Evolutionary conservation across 2,888 invertebrate genomes (phyloP).

Genomic region (Chydorus sphaericus): DNA sequence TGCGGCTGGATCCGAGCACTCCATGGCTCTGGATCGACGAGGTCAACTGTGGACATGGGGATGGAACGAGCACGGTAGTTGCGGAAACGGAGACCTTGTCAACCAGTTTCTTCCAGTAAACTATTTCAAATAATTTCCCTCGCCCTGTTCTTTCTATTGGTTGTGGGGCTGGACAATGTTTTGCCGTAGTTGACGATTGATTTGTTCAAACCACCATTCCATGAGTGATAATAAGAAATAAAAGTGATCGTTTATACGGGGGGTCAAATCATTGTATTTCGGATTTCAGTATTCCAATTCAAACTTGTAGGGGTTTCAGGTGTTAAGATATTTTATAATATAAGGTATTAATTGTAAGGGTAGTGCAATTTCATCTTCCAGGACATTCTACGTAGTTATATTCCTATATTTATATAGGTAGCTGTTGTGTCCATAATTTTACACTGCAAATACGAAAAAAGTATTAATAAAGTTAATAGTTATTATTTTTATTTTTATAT

Average conservation of each 20-base stretch:
- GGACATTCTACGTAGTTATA: background rate
- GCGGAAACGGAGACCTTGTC: constrained; percentile 45
- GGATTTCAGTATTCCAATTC: background rate
- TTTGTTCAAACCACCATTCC: too few species aligned
- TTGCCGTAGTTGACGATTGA: constrained; percentile 32
- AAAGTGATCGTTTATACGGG: background rate
- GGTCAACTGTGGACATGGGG: constrained; percentile 63
- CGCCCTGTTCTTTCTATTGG: constrained; percentile 26
- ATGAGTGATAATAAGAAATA: too few species aligned
- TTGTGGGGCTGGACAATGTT: constrained; percentile 38
- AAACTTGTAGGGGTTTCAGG: too few species aligned
- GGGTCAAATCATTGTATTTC: background rate
- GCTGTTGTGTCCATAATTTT: background rate
- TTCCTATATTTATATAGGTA: background rate
- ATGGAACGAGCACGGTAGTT: constrained; percentile 82
- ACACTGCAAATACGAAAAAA: background rate
- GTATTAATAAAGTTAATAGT: background rate
- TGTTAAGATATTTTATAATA: too few species aligned
- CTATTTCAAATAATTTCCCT: constrained; percentile 24
- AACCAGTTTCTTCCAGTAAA: constrained; percentile 33
- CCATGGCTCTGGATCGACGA: constrained; percentile 43
- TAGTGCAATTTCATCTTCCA: background rate
- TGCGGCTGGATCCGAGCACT: constrained; percentile 64
- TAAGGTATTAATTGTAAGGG: background rate
- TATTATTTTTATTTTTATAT: background rate